Evolutionary conservation across 2,797 vertebrate species (phyloP).

Genomic region (Tapera naevia): DNA sequence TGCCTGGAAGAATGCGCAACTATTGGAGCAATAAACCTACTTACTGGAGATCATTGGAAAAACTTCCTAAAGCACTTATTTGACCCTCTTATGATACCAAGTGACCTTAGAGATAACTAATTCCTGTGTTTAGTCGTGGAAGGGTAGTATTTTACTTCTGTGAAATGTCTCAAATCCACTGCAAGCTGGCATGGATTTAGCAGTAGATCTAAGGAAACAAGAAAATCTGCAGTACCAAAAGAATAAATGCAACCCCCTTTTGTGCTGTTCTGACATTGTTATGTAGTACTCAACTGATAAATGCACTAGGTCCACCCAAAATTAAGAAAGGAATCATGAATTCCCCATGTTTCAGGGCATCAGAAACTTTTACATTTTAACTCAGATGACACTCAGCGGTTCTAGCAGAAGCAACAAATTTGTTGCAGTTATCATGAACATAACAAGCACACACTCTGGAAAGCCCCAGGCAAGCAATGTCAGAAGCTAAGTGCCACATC

Average conservation of each 20-base stretch:
- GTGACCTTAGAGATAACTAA: background rate
- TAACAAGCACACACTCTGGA: background rate
- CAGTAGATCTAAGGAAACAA: background rate
- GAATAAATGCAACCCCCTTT: accelerated
- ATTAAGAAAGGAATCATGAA: background rate
- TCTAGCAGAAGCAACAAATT: background rate
- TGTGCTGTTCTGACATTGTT: background rate
- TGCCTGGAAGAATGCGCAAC: background rate
- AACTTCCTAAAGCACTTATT: background rate
- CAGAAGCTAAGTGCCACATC: background rate
- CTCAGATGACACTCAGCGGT: background rate
- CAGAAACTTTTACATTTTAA: background rate
- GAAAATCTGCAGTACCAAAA: background rate
- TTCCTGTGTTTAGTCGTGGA: background rate
- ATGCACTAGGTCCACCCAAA: background rate
- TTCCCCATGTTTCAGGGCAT: background rate
- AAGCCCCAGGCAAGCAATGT: background rate
- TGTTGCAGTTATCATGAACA: background rate
- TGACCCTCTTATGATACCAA: background rate
- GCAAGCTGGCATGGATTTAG: accelerated
- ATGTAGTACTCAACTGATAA: background rate
- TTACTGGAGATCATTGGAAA: background rate
- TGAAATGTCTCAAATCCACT: background rate
- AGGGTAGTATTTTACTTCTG: background rate
- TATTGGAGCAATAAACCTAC: background rate